Base-by-base conservation (phyloP, 2,797 vertebrate species). In the Mus spretus region DNA sequence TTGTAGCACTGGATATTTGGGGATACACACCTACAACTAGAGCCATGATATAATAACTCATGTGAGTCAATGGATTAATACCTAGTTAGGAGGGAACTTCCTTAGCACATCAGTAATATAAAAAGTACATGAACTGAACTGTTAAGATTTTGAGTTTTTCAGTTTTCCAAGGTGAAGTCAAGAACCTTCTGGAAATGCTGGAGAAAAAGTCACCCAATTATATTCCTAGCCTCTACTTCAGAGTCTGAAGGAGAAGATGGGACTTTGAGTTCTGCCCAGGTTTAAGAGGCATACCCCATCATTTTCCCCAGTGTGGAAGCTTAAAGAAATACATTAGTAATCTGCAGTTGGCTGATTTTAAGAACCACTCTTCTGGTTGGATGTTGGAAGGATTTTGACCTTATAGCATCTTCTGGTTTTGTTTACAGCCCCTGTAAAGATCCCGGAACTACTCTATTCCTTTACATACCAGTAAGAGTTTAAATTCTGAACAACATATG, bases 171-270 rank as follows among this genome's bases (percentile, higher is more conserved):
- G 57, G 8, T 67, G 20, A 91, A 34, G 19, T 90, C 79, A 79
- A 47, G 19, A 96, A 50, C 22, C 93, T 97, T 92, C 53, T 95
- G 50, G 95, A 93, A 95, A 93, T 65, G 1, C 8, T 83, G 8
- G 37, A 81, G 40, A 2, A 63, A 91, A 53, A 70, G 77, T 75
- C 31, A 80, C 8, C 17, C 74, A 77, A 44, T 77, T 65, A 92
- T 72, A 44, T 77, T 89, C 63, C 57, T 87, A 75, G 83, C 82
- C 2, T 24, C 3, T 74, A 40, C 15, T 90, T 81, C 31, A 70
- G 80, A 72, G 9, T 84, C 17, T 87, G 24, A 61, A 95, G 79
- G 34, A 8, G n/a, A 70, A 28, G 40, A 84, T 2, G 55, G 47
- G 22, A 79, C 3, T 31, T 47, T 40, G 44, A 55, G 55, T 85